phyloP scores from a whole-genome alignment of 2,797 vertebrate species.

The Iguana delicatissima region DNA sequence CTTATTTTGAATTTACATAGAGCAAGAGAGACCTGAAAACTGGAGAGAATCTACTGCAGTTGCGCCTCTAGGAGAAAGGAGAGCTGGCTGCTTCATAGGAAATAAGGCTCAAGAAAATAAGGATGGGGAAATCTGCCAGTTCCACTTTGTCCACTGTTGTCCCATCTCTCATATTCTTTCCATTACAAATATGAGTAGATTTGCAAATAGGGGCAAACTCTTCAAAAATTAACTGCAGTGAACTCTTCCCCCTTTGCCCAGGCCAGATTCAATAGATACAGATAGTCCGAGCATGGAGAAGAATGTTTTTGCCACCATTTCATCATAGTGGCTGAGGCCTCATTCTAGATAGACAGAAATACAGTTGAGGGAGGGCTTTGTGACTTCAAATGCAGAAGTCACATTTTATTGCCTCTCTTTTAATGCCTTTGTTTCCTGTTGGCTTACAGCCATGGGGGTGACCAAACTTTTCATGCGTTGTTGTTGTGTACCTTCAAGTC shows the following conservation, averaged over 20 bases:
- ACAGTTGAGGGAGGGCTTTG: no score
- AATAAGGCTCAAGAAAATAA: not conserved
- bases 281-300: not conserved
- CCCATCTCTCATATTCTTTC: not conserved
- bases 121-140: not conserved
- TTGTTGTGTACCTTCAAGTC: no score
- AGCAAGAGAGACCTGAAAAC: not conserved
- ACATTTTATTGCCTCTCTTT: no score
- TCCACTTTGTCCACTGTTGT: not conserved
- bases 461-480: no score
- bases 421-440: no score
- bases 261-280: not conserved
- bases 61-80: fast-evolving
- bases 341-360: no score
- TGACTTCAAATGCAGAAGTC: no score
- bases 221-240: not conserved
- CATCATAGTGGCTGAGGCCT: no score
- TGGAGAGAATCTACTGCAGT: not conserved
- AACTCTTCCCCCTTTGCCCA: not conserved
- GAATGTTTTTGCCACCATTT: not conserved
- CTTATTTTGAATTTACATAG: not conserved
- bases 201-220: not conserved
- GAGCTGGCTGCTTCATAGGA: not conserved
- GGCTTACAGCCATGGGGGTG: no score
- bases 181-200: not conserved